A percentile compares a stretch with the other conserved stretches of the same genome.
These are phyloP conservation scores for Dynastes grantii DNA, from an alignment of 2,888 invertebrate species.

Conservation along the genomic window DNA sequence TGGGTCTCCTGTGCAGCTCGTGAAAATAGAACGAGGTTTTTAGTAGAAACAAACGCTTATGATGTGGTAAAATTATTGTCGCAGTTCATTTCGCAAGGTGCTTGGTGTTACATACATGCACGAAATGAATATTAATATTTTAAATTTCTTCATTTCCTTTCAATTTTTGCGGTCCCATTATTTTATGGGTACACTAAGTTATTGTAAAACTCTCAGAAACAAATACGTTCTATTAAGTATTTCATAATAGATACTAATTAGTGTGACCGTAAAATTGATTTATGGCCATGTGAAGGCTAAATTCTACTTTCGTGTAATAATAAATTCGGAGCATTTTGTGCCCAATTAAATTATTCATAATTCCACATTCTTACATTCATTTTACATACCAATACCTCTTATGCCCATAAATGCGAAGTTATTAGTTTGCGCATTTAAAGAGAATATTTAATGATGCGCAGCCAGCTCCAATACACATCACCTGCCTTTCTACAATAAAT, in stretches of 20 bases:
- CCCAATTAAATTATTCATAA: slow-evolving; percentile 12
- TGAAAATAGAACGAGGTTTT: slow-evolving; percentile 30
- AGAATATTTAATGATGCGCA: neutral
- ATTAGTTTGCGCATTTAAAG: neutral
- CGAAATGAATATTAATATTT: slow-evolving; percentile 7
- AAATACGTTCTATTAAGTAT: neutral
- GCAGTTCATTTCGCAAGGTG: neutral
- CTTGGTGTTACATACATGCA: neutral
- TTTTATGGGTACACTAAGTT: neutral
- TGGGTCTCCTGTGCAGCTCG: slow-evolving; percentile 1
- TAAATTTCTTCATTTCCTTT: slow-evolving; percentile 28
- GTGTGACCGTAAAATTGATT: slow-evolving; percentile 16
- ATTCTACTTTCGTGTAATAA: neutral
- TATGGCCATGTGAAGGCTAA: slow-evolving; percentile 13
- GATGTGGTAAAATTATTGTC: slow-evolving; percentile 12
- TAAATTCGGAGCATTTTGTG: slow-evolving; percentile 21
- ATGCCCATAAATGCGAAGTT: slow-evolving; percentile 12
- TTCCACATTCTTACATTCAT: neutral
- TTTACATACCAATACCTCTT: neutral
- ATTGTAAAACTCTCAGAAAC: slow-evolving; percentile 1
- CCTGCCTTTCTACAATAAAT: slow-evolving; percentile 25
- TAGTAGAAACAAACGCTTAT: neutral
- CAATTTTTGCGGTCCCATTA: slow-evolving; percentile 5
- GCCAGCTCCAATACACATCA: neutral
- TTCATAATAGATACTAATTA: slow-evolving; percentile 27